Evolutionary conservation across 2,888 invertebrate genomes (phyloP), one percentile per base, ranked within the genome.

Genomic region (Autographa pulchrina): DNA sequence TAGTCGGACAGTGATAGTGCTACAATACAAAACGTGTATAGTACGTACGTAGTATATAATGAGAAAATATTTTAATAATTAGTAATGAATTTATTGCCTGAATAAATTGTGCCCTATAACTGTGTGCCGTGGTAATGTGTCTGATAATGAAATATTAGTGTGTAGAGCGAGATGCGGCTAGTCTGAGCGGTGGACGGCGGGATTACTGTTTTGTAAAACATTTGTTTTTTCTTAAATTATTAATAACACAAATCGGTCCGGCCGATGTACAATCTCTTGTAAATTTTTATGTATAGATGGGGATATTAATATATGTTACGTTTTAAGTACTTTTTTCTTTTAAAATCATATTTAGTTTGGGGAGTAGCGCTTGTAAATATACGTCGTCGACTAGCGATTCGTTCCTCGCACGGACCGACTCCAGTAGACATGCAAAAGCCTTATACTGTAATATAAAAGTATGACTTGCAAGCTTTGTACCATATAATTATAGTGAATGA

Each of bases 281-380:
- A 95, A 93, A 94, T 92, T 89, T 92, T 92, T 94, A 93, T 94
- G 94, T 94, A 94, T 92, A 95, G 94, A 93, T 89, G 93, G 94
- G 94, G 91, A 93, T 93, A 93, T 94, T 94, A 93, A 94, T 94
- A 94, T 94, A 94, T 94, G 93, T 95, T 94, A 92, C 83, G 88
- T 84, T 83, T 81, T 84, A 86, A 87, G 87, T 87, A 88, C 68
- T 92, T 91, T 92, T 93, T 93, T 91, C 88, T 86, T 90, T 89
- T 71, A 87, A 86, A 88, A 85, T 84, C 85, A 86, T 85, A 85
- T 87, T 90, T 88, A 79, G 82, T 84, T 85, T 70, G 77, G 77
- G 80, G 72, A 88, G 88, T 88, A 88, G 89, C 85, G 85, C 81
- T 86, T 92, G 92, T 93, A 91, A 74, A 92, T 92, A 92, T 78